Conservation (phyloP, 2,113 vertebrate species). For the Glaucomys volans region DNA sequence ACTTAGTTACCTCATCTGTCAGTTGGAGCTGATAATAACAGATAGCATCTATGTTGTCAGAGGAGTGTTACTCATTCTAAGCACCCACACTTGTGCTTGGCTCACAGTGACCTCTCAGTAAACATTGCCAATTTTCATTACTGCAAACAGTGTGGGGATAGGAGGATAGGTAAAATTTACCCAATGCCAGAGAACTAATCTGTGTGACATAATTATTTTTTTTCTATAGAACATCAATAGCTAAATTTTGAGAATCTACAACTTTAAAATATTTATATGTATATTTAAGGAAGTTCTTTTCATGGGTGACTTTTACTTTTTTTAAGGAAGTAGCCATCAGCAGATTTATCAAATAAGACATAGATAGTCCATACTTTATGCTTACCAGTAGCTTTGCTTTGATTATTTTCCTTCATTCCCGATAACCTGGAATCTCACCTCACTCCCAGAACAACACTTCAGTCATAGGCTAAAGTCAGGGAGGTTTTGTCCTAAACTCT, state of each 20-base stretch:
- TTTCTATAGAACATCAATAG: not conserved
- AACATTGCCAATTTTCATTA: not conserved
- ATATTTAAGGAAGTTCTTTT: not conserved
- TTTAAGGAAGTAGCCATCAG: not conserved
- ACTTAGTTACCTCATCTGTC: not conserved
- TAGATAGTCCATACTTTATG: not conserved
- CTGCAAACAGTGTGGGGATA: not conserved
- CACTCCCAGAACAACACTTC: not conserved
- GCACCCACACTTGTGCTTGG: not conserved
- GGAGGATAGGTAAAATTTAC: not conserved
- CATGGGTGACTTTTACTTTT: not conserved
- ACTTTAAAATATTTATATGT: not conserved
- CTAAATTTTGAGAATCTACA: not conserved
- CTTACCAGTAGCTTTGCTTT: not conserved
- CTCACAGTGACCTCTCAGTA: not conserved
- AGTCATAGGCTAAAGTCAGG: not conserved
- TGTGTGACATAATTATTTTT: not conserved
- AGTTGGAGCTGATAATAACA: not conserved
- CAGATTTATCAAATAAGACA: not conserved
- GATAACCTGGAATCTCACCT: not conserved
- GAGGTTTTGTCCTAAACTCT: not conserved
- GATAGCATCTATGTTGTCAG: not conserved
- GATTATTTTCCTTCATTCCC: not conserved
- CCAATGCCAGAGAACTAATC: not conserved
- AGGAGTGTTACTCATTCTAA: not conserved